Evolutionary conservation across 1,140 invertebrate genomes (phyloP), one percentile per base, ranked within the genome.

Genomic region (Monochamus saltuarius): DNA sequence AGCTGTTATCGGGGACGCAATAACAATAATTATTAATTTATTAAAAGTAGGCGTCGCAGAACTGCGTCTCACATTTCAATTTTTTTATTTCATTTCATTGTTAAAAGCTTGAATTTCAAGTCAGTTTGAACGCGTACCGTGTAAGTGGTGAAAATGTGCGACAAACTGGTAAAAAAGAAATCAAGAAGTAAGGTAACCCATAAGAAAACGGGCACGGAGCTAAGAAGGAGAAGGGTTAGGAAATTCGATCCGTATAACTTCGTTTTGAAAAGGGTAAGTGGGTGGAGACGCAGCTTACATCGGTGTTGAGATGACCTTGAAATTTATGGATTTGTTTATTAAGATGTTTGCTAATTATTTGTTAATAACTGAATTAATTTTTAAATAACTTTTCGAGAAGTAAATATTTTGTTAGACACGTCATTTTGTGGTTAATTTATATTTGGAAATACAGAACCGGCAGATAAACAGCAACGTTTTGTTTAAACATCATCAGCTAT

Each of bases 191-290:
- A 47, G 29, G 22, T 29, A 6, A 6, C 22, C 22, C 22, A 29
- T 6, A 47, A 19, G 16, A 47, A 47, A 19, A 17, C 11, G 7
- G 29, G 8, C 11, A 14, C 17, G 17, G 13, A 9, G 36, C 9
- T 17, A 13, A 39, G 17, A 34, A 17, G 34, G 38, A 58, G 22
- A 10, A 19, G 35, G 11, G 16, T n/a, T 19, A 22, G 45, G 13
- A 11, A 35, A 39, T 38, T 59, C 50, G 37, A 59, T 37, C 1
- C 49, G 7, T 42, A 11, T 11, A 59, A 53, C 42, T 29, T 59
- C 10, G 57, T 55, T 11, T 29, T 59, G 6, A 59, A 59, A 43
- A 59, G 17, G 57, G 57, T 59, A 34, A 54, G 37, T 47, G 13
- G 16, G 39, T 49, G 14, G 17, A 38, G n/a, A n/a, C 4, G 14